Evolutionary conservation across 1,140 invertebrate genomes (phyloP), one percentile per base, ranked within the genome.

Genomic region (Piezodorus guildinii): DNA sequence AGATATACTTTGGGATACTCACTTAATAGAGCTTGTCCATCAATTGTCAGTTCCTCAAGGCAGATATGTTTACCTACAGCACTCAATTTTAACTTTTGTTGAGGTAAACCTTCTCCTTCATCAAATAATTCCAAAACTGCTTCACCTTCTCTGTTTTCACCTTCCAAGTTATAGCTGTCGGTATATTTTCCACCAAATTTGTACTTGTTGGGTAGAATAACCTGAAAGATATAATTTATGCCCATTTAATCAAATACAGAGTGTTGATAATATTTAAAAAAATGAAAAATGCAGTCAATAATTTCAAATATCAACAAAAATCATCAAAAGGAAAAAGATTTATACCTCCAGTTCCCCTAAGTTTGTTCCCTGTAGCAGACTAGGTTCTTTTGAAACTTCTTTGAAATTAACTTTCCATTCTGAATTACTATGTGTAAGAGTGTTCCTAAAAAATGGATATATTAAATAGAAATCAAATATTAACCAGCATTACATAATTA

Each of bases 21-120:
- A 60, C 30, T 60, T 12, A 43, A n/a, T 12, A 6, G 34, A 19
- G 59, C 43, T 45, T 60, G 30, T 14, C 43, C 59, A 43, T 60
- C 59, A 30, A 43, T 23, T 10, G 19, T 34, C 44, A 3, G 4
- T 43, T 15, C 23, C 6, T 9, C 9, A 3, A 21, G 23, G 15
- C 23, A 14, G 15, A 56, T 21, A 56, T 56, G 52, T 56, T 56
- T 56, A 23, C 19, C 52, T 17, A 56, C 23, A 25, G 15, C 52
- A 23, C 52, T 56, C 4, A 56, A 16, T 56, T 56, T 25, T 23
- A 56, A 15, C 27, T 56, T 56, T 25, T 56, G 52, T 23, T 5
- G 17, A 3, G 14, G 4, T 23, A 16, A 16, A 21, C 52, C 52
- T 25, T 25, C 23, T 25, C 17, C 17, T 56, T 56, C 10, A 56